Evolutionary conservation across 2,113 vertebrate genomes (phyloP), one percentile per base, ranked within the genome.

Genomic region (Emydura subglobosa): DNA sequence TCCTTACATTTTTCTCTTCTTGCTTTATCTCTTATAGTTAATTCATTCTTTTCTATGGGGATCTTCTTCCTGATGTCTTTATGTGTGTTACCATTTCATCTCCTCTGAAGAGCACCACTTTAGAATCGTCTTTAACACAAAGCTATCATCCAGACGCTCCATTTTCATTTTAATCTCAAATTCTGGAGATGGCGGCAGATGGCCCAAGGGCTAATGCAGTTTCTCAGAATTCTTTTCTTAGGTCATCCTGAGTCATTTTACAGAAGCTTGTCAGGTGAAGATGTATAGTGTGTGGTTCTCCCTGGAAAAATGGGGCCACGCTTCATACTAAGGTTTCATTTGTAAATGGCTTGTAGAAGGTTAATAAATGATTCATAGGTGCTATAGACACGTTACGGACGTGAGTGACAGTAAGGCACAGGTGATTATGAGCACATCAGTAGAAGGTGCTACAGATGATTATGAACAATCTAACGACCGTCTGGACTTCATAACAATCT

Each of bases 281-380:
- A 47, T 78, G 11, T 42, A 14, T 14, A 44, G 29, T 16, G 22
- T n/a, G 39, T 47, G 74, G 25, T 27, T 78, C 42, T 78, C 22
- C 22, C 74, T 47, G 42, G 74, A 47, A 78, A 78, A 79, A 42
- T 57, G 74, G 91, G 87, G 90, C 95, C 83, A 47, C 0, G 0
- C 83, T 96, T 97, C 93, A 10, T 54, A 42, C 95, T 80, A 34
- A 3, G 54, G 85, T 94, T 96, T 91, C 81, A 50, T 96, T 94
- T 93, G 87, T 92, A 94, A 97, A 89, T 93, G 93, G 96, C 90
- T 96, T 97, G 92, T 91, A 92, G 94, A 92, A 95, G 95, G 95
- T 96, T 97, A 97, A 97, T 96, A 95, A 94, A 86, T 95, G 92
- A 96, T 96, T 96, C 96, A 96, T 92, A 86, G 93, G 93, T 87